Percentiles rank a stretch among this genome's conserved stretches.
Evolutionary conservation across 2,797 vertebrate genomes (phyloP).

Genomic region (Chiroxiphia lanceolata): DNA sequence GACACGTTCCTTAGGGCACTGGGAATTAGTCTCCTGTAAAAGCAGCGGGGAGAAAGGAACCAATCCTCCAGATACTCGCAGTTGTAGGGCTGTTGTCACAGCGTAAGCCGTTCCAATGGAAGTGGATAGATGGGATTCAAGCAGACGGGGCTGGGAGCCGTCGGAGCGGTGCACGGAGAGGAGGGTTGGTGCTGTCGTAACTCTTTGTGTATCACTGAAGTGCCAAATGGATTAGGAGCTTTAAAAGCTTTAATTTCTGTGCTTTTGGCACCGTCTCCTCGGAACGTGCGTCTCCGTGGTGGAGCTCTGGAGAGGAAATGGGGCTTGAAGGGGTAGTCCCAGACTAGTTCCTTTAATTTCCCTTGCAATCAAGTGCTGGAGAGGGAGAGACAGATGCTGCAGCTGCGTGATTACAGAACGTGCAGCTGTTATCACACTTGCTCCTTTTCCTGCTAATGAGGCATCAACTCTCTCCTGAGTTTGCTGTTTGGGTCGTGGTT

Average conservation of each 20-base stretch:
- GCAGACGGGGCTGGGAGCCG: not conserved
- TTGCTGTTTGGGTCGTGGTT: slow-evolving; percentile 20
- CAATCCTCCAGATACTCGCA: not conserved
- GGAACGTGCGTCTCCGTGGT: not conserved
- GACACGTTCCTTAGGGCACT: fast-evolving
- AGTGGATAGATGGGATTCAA: not conserved
- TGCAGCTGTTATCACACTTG: slow-evolving; percentile 63
- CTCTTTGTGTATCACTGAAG: not conserved
- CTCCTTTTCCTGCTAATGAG: slow-evolving; percentile 53
- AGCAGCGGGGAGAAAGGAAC: not conserved
- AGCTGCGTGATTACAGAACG: slow-evolving; percentile 54
- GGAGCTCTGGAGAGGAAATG: slow-evolving; percentile 28
- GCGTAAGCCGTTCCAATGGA: not conserved
- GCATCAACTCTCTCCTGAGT: slow-evolving; percentile 41
- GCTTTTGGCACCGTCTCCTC: not conserved
- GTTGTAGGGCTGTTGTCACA: not conserved
- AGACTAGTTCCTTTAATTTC: slow-evolving; percentile 49
- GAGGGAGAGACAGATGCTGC: slow-evolving; percentile 62
- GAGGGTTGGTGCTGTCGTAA: not conserved
- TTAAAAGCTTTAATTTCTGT: not conserved
- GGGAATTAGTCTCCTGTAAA: not conserved
- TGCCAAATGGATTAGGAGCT: slow-evolving; percentile 31
- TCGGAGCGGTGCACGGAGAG: fast-evolving
- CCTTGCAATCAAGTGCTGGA: slow-evolving; percentile 29
- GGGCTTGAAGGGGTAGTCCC: slow-evolving; percentile 35